Conservation (phyloP, 2,888 invertebrate species). For the Rhogogaster chlorosoma region DNA sequence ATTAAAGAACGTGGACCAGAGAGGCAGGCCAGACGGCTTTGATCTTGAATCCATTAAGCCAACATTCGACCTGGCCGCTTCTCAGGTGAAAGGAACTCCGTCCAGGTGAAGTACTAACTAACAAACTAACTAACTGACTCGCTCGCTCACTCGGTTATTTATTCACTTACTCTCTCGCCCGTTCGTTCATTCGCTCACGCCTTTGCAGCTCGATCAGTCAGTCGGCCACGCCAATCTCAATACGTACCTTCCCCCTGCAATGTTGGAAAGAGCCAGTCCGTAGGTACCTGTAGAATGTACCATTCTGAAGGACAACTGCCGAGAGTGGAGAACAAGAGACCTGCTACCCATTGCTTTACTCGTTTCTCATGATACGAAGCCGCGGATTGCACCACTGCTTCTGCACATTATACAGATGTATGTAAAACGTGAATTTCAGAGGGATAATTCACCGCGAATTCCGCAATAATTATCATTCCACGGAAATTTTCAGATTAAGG, state of each 20-base stretch:
- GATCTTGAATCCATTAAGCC: conserved; percentile 50
- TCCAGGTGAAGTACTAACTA: conserved; percentile 19
- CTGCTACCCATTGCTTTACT: conserved; percentile 22
- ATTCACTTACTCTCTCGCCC: not conserved
- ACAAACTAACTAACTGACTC: not conserved
- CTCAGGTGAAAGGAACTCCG: conserved; percentile 46
- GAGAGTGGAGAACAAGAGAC: conserved; percentile 31
- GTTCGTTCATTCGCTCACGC: not conserved
- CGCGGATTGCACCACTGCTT: not conserved
- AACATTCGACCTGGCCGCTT: not conserved
- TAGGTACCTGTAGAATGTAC: conserved; percentile 40
- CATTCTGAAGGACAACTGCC: conserved; percentile 46
- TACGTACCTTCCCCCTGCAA: not conserved
- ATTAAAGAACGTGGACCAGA: not conserved
- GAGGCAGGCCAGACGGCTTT: conserved; percentile 27
- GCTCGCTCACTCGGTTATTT: not conserved
- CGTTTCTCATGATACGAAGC: not conserved
- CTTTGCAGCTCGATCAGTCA: conserved; percentile 13
- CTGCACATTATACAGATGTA: not conserved
- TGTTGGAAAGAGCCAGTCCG: not conserved
- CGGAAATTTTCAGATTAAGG: not conserved
- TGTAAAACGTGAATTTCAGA: not conserved
- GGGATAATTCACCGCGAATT: not conserved
- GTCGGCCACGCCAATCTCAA: conserved; percentile 40
- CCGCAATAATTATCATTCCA: not conserved